Conservation (phyloP, 2,797 vertebrate species). For the Botia almorhae region DNA sequence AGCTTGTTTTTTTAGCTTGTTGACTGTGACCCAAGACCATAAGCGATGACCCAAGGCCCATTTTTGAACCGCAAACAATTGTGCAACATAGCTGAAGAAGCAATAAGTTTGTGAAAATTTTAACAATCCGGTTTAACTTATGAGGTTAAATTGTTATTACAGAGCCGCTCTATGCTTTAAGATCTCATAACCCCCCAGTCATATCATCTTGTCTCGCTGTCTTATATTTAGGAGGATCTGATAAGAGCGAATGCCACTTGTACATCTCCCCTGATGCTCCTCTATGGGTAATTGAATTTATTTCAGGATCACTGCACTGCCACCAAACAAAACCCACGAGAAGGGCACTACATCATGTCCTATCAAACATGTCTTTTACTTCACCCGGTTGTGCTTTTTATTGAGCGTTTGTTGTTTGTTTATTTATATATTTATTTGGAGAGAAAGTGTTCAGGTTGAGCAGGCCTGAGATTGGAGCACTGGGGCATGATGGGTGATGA, state of each 20-base stretch:
- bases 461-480: slow-evolving; percentile 40
- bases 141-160: not conserved
- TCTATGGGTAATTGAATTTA: slow-evolving; percentile 71
- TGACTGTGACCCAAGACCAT: too few relatives aligned
- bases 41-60: too few relatives aligned
- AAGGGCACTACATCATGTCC: slow-evolving; percentile 64
- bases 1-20: too few relatives aligned
- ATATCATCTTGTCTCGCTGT: slow-evolving; percentile 21
- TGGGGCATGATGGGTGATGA: slow-evolving; percentile 24
- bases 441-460: slow-evolving; percentile 27
- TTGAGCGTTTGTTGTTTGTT: slow-evolving; percentile 45
- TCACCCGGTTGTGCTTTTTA: slow-evolving; percentile 38
- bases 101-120: too few relatives aligned
- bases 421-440: slow-evolving; percentile 50
- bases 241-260: slow-evolving; percentile 19
- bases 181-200: not conserved
- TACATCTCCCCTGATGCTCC: slow-evolving; percentile 25
- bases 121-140: not conserved
- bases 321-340: slow-evolving; percentile 66
- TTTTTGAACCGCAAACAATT: too few relatives aligned
- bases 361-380: slow-evolving; percentile 56
- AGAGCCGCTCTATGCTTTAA: not conserved
- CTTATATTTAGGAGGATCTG: slow-evolving; percentile 42
- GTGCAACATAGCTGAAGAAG: too few relatives aligned
- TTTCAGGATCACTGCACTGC: slow-evolving; percentile 68